Conservation (phyloP, 2,113 vertebrate genomes). For the Vulpes ferrilata region DNA sequence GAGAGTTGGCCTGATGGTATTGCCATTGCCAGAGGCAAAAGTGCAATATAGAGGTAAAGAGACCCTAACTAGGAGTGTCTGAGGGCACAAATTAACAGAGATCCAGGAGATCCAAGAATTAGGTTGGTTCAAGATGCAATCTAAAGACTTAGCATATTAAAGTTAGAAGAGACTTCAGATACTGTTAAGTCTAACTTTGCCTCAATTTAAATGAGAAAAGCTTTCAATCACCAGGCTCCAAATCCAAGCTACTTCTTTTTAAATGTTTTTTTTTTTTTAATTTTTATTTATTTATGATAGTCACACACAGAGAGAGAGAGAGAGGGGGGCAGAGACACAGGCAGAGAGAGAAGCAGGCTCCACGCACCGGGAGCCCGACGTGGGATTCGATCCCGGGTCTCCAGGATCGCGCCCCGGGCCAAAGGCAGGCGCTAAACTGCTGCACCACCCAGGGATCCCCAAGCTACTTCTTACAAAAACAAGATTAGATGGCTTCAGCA, state of each 20-base stretch:
- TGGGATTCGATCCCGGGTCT: too few species aligned
- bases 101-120: neutral
- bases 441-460: neutral
- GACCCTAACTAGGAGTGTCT: neutral
- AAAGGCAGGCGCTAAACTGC: too few species aligned
- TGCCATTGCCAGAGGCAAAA: neutral
- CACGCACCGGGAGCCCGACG: too few species aligned
- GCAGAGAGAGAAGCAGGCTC: too few species aligned
- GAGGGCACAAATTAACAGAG: neutral
- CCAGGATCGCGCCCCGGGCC: too few species aligned
- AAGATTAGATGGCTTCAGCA: neutral
- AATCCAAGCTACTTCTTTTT: neutral
- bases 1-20: too few species aligned
- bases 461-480: neutral
- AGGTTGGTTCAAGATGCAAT: neutral
- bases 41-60: neutral
- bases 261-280: too few species aligned
- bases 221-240: neutral
- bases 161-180: neutral
- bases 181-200: neutral
- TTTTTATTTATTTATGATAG: too few species aligned
- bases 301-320: too few species aligned
- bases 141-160: neutral
- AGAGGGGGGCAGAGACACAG: too few species aligned
- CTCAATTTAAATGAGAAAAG: neutral